Base-by-base conservation (phyloP, 2,888 invertebrate genomes). In the Leucoma salicis region DNA sequence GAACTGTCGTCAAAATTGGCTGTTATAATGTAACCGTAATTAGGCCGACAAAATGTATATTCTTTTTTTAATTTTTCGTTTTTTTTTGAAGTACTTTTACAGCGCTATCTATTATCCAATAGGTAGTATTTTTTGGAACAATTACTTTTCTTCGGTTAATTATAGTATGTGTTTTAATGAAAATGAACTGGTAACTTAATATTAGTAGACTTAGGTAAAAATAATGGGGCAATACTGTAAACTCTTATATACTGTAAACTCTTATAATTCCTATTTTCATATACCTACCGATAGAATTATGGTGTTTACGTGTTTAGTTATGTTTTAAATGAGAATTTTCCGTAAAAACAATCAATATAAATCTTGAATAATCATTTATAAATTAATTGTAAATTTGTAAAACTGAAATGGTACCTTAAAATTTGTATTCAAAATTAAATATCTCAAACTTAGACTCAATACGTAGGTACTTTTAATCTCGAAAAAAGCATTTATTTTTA, bases 171-270 rank as follows among this genome's bases (percentile, higher is more conserved):
- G 3, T n/a, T 33, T 48, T 27, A 10, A 16, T 14, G 46, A 21
- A 42, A 32, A 13, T 42, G 15, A 13, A 34, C 2, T 36, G 42
- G 14, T 32, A 39, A 13, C 11, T 2, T 52, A 18, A 14, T 60
- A 50, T 39, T 36, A 36, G 28, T 50, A 59, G 28, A 21, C 10
- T 18, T 53, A 41, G 8, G 33, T 53, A 57, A 50, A 44, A 37
- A 39, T 40, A 47, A 42, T 48, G 53, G 47, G 57, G 53, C 53
- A 44, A 48, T 46, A 61, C 18, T 57, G 58, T 57, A 59, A 61
- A 58, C 58, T 51, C 61, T 61, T 58, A 39, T 47, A 31, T 28
- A 37, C 45, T 42, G 44, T n/a, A n/a, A n/a, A n/a, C n/a, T n/a
- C n/a, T n/a, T n/a, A n/a, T n/a, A n/a, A n/a, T n/a, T n/a, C n/a